Evolutionary conservation across 2,888 invertebrate species (phyloP), one percentile per base, ranked within the genome.

Genomic region (Papilio elwesi): DNA sequence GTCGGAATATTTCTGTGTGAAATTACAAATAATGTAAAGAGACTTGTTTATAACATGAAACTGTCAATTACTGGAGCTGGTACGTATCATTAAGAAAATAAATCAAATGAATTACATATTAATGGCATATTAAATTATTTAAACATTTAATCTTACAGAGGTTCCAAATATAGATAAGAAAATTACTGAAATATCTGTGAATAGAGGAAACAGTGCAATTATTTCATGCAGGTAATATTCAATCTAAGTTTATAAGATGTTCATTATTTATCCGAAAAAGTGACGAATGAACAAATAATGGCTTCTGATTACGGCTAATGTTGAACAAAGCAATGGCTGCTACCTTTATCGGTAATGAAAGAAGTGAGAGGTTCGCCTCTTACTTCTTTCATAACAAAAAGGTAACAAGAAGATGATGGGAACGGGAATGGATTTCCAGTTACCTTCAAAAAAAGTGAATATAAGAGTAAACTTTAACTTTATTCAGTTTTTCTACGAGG

Each of bases 221-320:
- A 11, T 63, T 12, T 48, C 63, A 43, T 43, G 43, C 43, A 43
- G 43, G 43, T 43, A 43, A 43, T 43, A 43, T 43, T 43, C 9
- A 43, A 43, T 43, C 9, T 43, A 43, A 86, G 89, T 1, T 90
- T 84, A 3, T 80, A 78, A 0, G 90, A 90, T 2, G 78, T 78
- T 0, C 78, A 78, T 11, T 82, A 77, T 75, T 90, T 90, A 0
- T 80, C 77, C 64, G 79, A 26, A 26, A 26, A 26, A 26, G 26
- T 26, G 1, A 4, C 26, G 4, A 26, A 26, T 26, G 26, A 26
- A 26, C 26, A 26, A 26, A 26, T 0, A 90, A 74, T 0, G 85
- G 89, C 68, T 78, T 26, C 26, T 26, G 4, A 26, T 26, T 26
- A 26, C 26, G 26, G 26, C 26, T 4, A 26, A 1, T 26, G 26